phyloP scores from a whole-genome alignment of 2,888 invertebrate genomes.

The Leptura quadrifasciata region DNA sequence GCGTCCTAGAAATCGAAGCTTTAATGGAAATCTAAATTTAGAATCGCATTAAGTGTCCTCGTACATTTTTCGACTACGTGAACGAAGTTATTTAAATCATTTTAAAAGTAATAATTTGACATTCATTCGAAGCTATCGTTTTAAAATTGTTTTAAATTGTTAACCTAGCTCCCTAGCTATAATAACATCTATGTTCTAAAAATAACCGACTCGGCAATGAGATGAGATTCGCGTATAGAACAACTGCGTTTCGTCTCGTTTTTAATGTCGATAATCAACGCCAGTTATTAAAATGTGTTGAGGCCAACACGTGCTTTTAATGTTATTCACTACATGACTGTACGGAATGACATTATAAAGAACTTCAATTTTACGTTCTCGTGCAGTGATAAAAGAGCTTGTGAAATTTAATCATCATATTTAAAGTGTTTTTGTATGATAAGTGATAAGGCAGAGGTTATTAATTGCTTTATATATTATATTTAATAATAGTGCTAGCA shows the following conservation, averaged over 20 bases:
- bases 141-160: background rate
- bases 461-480: background rate
- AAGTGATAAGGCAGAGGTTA: background rate
- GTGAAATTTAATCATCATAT: slow-evolving; percentile 13
- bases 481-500: background rate
- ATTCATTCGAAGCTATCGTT: background rate
- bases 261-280: slow-evolving; percentile 34
- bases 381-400: slow-evolving; percentile 14
- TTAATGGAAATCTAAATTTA: background rate
- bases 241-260: slow-evolving; percentile 30
- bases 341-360: slow-evolving; percentile 25
- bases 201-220: slow-evolving; percentile 16
- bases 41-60: background rate
- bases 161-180: slow-evolving; percentile 6
- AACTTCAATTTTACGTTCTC: slow-evolving; percentile 22
- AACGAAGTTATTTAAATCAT: background rate
- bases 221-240: slow-evolving; percentile 21
- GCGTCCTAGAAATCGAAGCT: background rate
- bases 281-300: slow-evolving; percentile 36
- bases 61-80: background rate
- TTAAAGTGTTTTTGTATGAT: slow-evolving; percentile 1
- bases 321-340: slow-evolving; percentile 27
- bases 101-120: background rate
- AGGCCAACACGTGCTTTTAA: slow-evolving; percentile 38
- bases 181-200: slow-evolving; percentile 25